Conservation (phyloP, 2,888 invertebrate species). For the Physocephala rufipes region DNA sequence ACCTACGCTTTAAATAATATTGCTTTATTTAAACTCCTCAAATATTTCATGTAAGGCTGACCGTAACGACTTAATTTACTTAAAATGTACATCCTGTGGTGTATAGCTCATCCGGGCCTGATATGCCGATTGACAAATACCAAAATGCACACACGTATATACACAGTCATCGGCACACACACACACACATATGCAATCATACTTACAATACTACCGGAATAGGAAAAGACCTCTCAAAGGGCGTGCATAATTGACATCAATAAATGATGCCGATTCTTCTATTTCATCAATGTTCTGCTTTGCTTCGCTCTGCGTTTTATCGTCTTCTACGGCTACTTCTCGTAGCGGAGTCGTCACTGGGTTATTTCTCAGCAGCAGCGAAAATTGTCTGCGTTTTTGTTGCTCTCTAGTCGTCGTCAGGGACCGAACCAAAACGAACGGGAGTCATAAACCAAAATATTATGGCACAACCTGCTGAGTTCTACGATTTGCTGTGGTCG, state of each 20-base stretch:
- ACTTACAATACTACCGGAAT: background rate
- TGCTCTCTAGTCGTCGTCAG: too few relatives aligned
- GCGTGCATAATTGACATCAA: slow-evolving; percentile 41
- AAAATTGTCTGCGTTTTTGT: background rate
- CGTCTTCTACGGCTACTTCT: slow-evolving; percentile 1
- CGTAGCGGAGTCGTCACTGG: background rate
- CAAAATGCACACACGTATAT: slow-evolving; percentile 44
- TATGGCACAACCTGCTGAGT: slow-evolving; percentile 53
- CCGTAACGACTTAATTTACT: slow-evolving; percentile 57
- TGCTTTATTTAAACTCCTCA: slow-evolving; percentile 59
- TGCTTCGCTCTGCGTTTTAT: too few relatives aligned
- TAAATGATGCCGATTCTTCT: slow-evolving; percentile 28
- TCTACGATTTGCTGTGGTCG: slow-evolving; percentile 59
- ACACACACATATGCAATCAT: background rate
- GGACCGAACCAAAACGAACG: slow-evolving; percentile 39
- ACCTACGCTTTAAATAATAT: slow-evolving; percentile 58
- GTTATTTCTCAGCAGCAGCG: background rate
- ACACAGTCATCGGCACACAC: slow-evolving; percentile 18
- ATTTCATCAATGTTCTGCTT: background rate
- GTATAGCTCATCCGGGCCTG: slow-evolving; percentile 32
- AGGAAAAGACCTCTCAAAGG: slow-evolving; percentile 26
- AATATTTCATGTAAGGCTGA: slow-evolving; percentile 50
- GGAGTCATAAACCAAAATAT: slow-evolving; percentile 61
- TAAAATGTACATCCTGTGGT: slow-evolving; percentile 54
- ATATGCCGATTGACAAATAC: slow-evolving; percentile 9